Base-by-base conservation (phyloP, 2,113 vertebrate genomes). In the Calidris pugnax region DNA sequence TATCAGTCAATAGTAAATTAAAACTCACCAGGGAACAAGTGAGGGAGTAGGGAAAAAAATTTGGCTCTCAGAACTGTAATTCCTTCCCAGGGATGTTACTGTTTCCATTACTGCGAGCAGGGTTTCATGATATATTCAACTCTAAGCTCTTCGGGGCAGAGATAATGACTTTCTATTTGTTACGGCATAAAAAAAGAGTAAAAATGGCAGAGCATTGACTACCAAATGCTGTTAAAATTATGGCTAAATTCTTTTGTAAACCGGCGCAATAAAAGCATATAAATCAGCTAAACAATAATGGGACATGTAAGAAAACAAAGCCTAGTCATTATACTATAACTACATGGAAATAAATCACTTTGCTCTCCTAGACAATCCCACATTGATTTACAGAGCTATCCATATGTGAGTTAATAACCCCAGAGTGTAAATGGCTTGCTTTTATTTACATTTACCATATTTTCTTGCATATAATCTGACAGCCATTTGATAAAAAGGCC, bases 1-100 rank as follows among this genome's bases (percentile, higher is more conserved):
- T 94, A 96, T 95, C 94, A 93, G 93, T 94, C 94, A 96, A 76
- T 73, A 93, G 93, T 97, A 97, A 97, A 97, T 95, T 97, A 95
- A 95, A 96, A 94, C 77, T 93, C 81, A 0, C 87, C 45, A 87
- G 94, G 84, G 96, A 97, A 93, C 81, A 87, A 97, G 81, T 88
- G 91, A 93, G 84, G 94, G 95, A 97, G 91, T 51, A 91, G 37
- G 45, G 84, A 41, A 95, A 95, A 95, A 96, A 94, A 94, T 55
- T 48, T 96, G 96, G 94, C 95, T 82, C 91, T 83, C 41, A 17
- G 71, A 92, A 87, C 69, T 71, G 72, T 27, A 96, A 96, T 93
- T 97, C 94, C 94, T 97, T 97, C 87, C 92, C 94, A 89, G 84
- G 78, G 94, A 97, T 97, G 94, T 95, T 97, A 92, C 93, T 97